Base-by-base conservation (phyloP, 2,888 invertebrate species). In the Cephus pulcher region DNA sequence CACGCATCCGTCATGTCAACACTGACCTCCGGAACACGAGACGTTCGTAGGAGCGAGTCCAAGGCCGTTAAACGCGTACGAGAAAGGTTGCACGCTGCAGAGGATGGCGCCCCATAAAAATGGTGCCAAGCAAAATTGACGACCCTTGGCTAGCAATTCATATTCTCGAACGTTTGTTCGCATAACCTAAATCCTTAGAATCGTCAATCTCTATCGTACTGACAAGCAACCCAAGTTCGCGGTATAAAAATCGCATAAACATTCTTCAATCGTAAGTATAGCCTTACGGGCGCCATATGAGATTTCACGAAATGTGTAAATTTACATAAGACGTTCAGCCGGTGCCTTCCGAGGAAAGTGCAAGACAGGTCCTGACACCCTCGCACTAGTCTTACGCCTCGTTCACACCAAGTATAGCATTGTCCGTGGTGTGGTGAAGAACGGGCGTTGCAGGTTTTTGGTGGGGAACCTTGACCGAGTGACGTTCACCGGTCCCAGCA, bases 391-490 rank as follows among this genome's bases (percentile, higher is more conserved):
- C 76, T 79, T 78, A 74, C 80, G 80, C 73, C 78, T 79, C 75
- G 76, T 77, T 78, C 84, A 78, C 85, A 79, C 88, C 88, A 87
- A 88, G 87, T 88, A 87, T 88, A 88, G 88, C 85, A 82, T 82
- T 85, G 86, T 85, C 86, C 86, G 78, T 87, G 88, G 85, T 75
- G 76, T 69, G 68, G 69, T 70, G 75, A 75, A 75, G 71, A 32
- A 34, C 71, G 33, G 4, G 73, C 35, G 79, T 76, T 81, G 81
- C 82, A 84, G 85, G 84, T 88, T 90, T 89, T 89, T 85, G 88
- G 88, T 86, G 87, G 86, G 87, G 87, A 84, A 88, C 90, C 90
- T 90, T 90, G 90, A 90, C 90, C 90, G 89, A 90, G 90, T 90
- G 89, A 86, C 85, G 88, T 86, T 86, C 85, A 83, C 83, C 83